Evolutionary conservation across 1,140 invertebrate species (phyloP), one percentile per base, ranked within the genome.

Genomic region (Platyscapa corneri): DNA sequence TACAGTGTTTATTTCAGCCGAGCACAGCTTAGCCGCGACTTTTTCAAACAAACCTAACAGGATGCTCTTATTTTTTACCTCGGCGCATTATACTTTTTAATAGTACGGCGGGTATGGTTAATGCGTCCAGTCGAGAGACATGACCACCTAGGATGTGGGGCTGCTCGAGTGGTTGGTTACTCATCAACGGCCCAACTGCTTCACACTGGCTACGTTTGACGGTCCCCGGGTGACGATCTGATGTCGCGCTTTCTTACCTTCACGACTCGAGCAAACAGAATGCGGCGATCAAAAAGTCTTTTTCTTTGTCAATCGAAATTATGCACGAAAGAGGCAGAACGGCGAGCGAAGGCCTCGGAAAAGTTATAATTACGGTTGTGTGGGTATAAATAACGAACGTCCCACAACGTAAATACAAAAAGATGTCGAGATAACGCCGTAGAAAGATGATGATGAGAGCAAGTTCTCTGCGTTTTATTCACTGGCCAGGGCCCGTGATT

Each of bases 1-100:
- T 74, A 56, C 46, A 30, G 65, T 82, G 80, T 74, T 72, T 74
- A 74, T 74, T 82, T 49, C 53, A n/a, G 0, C 49, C 18, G 23
- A 12, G 18, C 27, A 32, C 3, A 14, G 56, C 56, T 60, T 60
- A 60, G 56, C 23, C 23, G 23, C 56, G 56, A 60, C 56, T 60
- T 60, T 60, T 10, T 60, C 56, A 60, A 42, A 42, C 27, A 42
- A 74, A n/a, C 70, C 37, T 27, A 42, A n/a, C 37, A 74, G 70
- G 70, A 74, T 42, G 70, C 70, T 74, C 37, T 7, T 39, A 74
- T 60, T 78, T n/a, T 37, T 78, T 78, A 37, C 53, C 76, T 37
- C 70, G 5, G 3, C 0, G 34, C 37, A n/a, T 70, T 39, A 70
- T 20, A 70, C 1, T n/a, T 42, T 42, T 74, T 74, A 74, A 74